These are phyloP conservation scores for Paralichthys olivaceus DNA, from an alignment of 2,113 vertebrate genomes.

Conservation along the genomic window DNA sequence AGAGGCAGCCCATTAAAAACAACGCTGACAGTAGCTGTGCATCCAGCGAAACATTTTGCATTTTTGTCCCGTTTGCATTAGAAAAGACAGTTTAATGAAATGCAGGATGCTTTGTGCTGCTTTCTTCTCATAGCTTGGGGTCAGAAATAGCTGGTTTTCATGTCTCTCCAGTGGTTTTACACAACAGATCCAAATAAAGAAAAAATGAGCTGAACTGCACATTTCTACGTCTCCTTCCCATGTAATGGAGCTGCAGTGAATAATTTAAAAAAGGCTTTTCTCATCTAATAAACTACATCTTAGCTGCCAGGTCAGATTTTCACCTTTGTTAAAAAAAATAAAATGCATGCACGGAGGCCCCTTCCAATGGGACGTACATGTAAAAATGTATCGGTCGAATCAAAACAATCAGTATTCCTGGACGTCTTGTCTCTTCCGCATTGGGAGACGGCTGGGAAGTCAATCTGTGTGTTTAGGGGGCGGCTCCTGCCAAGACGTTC, in stretches of 20 bases:
- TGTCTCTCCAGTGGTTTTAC: constrained; percentile 39
- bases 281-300: background rate
- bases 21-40: background rate
- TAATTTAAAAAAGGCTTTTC: background rate
- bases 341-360: constrained; percentile 5
- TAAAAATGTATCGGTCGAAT: constrained; percentile 26
- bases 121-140: constrained; percentile 31
- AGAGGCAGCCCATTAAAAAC: constrained; percentile 26
- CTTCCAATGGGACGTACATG: constrained; percentile 6
- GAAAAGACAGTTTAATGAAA: constrained; percentile 57
- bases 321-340: background rate
- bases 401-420: constrained; percentile 53
- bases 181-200: constrained; percentile 35
- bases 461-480: constrained; percentile 57
- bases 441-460: constrained; percentile 50
- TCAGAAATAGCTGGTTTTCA: constrained; percentile 53
- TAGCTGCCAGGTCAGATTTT: constrained; percentile 13
- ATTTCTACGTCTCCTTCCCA: constrained; percentile 20
- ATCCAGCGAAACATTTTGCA: background rate
- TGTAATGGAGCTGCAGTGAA: constrained; percentile 9
- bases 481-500: constrained; percentile 53
- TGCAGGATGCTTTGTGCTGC: constrained; percentile 26
- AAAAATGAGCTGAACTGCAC: constrained; percentile 21
- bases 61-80: constrained; percentile 17
- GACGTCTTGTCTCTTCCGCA: constrained; percentile 32